Evolutionary conservation across 2,797 vertebrate genomes (phyloP).

Genomic region (Melanotaenia pygmaea): DNA sequence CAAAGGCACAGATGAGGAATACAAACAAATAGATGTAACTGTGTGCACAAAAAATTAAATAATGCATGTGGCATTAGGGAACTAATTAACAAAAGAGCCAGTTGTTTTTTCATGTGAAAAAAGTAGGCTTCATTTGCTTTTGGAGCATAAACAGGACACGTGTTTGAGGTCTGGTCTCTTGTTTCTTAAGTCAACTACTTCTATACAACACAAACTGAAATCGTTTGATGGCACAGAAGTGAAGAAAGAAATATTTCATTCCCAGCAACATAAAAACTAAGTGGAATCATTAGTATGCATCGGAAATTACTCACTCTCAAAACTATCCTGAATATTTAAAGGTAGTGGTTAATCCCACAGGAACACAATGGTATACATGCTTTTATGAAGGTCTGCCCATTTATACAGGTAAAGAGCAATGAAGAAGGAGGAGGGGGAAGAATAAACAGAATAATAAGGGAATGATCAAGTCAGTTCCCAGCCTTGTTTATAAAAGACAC

Average conservation of each 20-base stretch:
- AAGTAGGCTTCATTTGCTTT: no score
- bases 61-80: not conserved
- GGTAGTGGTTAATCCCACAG: not conserved
- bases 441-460: not conserved
- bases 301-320: not conserved
- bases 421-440: not conserved
- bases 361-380: not conserved
- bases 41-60: not conserved
- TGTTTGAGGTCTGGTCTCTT: not conserved
- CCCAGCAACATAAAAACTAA: not conserved
- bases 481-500: constrained; percentile 33
- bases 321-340: not conserved
- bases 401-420: not conserved
- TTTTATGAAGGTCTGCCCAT: not conserved
- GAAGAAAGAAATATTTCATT: not conserved
- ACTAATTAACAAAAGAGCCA: no score
- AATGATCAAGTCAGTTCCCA: not conserved
- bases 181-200: not conserved
- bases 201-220: not conserved
- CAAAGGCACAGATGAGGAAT: no score
- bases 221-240: not conserved
- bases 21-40: no score
- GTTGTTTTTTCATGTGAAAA: no score
- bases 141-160: not conserved
- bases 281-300: not conserved